Evolutionary conservation across 2,888 invertebrate genomes (phyloP), one percentile per base, ranked within the genome.

Genomic region (Pasiphila rectangulata): DNA sequence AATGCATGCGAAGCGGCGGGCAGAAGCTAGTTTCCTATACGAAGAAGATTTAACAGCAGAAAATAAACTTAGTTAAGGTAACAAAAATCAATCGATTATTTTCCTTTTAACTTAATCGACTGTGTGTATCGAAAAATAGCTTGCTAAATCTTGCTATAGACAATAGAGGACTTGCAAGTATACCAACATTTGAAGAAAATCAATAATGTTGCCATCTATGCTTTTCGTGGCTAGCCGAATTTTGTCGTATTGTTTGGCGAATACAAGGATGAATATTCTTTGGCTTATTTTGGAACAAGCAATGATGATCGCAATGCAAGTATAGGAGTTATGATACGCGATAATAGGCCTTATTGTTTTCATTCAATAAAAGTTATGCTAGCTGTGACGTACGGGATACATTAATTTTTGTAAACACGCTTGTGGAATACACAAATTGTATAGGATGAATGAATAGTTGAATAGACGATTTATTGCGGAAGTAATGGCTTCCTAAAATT

Each of bases 401-500:
- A 79, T 75, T 80, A 76, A 87, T 87, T 89, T 89, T 89, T 87
- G 89, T 89, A 89, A 89, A 89, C 89, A 88, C 88, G 89, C 89
- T 88, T 87, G 87, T 86, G 83, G 61, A 87, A 87, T 85, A 83
- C 78, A 82, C 79, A 82, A 82, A 80, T 79, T 82, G 73, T 83
- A 81, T 81, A 76, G 54, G 17, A 46, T 54, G 56, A 58, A 70
- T 59, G 75, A 77, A 75, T 79, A 81, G 77, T 77, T 78, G 76
- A 81, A 78, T 81, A 72, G 71, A 83, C 85, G 87, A 89, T 89
- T 86, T 88, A 87, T 83, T 86, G 83, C 86, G 86, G 89, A 87
- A 89, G 88, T 89, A 89, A 89, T 89, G 89, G 89, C 89, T 89
- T 88, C 89, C 89, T 84, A 85, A 86, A 82, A 72, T 83, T 81